These are phyloP conservation scores for Frankliniella intonsa DNA, from an alignment of 2,888 invertebrate species.

Conservation along the genomic window DNA sequence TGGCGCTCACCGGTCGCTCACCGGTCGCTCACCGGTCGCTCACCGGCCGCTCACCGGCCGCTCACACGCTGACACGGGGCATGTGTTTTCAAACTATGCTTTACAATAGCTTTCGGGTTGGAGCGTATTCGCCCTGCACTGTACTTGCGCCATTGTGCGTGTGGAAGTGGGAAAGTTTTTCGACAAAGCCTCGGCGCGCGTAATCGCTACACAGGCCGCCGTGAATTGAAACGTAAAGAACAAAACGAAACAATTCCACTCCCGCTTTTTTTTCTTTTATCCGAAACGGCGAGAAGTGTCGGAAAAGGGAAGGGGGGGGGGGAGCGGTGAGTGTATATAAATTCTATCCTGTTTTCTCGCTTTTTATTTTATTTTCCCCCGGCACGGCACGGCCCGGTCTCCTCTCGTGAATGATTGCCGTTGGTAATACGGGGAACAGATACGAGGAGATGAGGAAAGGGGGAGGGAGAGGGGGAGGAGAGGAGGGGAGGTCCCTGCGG, in stretches of 20 bases:
- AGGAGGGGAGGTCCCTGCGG: background rate
- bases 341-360: background rate
- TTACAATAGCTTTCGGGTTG: too few relatives aligned
- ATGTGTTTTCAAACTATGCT: too few relatives aligned
- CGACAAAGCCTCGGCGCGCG: background rate
- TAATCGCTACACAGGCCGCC: background rate
- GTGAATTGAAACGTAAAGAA: background rate
- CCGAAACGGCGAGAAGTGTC: background rate
- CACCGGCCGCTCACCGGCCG: too few relatives aligned
- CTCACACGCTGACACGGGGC: too few relatives aligned
- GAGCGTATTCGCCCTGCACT: too few relatives aligned
- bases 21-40: background rate
- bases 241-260: background rate
- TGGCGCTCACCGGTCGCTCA: background rate
- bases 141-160: background rate
- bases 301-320: background rate
- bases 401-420: background rate
- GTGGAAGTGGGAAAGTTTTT: background rate
- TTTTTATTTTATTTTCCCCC: too few relatives aligned
- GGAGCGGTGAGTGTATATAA: background rate
- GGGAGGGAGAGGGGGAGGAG: background rate
- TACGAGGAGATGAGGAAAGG: background rate
- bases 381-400: too few relatives aligned
- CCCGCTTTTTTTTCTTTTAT: background rate
- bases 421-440: slow-evolving; percentile 1